Base-by-base conservation (phyloP, 1,140 invertebrate species). In the Drosophila asahinai region DNA sequence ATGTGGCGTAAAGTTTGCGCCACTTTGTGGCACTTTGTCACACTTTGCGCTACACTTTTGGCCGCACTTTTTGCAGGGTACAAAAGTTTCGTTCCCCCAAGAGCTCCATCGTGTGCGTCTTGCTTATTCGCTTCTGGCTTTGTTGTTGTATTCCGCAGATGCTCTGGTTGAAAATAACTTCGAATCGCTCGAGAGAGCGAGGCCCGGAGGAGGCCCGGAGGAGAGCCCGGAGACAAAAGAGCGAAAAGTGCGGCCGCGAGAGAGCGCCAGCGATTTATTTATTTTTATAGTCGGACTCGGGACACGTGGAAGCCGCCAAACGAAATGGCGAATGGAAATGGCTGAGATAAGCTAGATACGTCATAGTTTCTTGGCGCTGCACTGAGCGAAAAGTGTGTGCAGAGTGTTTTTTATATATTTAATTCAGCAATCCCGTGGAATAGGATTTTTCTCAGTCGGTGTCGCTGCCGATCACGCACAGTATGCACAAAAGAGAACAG, bases 81-180 rank as follows among this genome's bases (percentile, higher is more conserved):
- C 12, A 27, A 71, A 51, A 36, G 36, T 60, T 71, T 51, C 52
- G 22, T 71, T 58, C n/a, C 17, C 43, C 25, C 65, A 48, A 59
- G 49, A 71, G 67, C 33, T 71, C 49, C 63, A 68, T 61, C 60
- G 65, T 74, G 64, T 67, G 40, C 54, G 54, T 25, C 38, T 38
- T 55, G 8, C 54, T 40, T 38, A 25, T 40, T 22, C 38, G 19
- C 54, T 25, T 38, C 52, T 22, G 47, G 3, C 64, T 61, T 76
- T 45, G 47, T 55, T 54, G 9, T 43, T 30, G n/a, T n/a, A n/a
- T 61, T 80, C 52, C 87, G 80, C 84, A 89, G 74, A 87, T 89
- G 84, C 84, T 87, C 64, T 61, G 73, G 81, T 84, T 87, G 64
- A 87, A 87, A 87, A 87, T 87, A 89, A 75, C 84, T 89, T 89